Base-by-base conservation (phyloP, 2,888 invertebrate species). In the Oscheius myriophilus region DNA sequence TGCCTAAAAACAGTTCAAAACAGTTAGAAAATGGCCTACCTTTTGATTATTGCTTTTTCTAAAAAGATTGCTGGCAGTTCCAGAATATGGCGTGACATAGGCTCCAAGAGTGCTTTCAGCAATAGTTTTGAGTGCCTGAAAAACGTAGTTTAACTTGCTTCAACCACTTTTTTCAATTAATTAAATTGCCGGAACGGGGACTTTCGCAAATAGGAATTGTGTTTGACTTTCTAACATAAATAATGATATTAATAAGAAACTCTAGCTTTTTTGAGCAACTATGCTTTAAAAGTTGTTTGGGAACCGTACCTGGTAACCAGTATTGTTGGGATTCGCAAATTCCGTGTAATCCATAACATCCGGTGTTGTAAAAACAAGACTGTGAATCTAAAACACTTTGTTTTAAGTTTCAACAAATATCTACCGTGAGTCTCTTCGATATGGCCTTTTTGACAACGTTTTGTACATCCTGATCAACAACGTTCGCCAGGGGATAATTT, bases 31-130 rank as follows among this genome's bases (percentile, higher is more conserved):
- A 49, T 12, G 39, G 3, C 55, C 33, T 25, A 65, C 65, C n/a
- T 54, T 1, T 16, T 7, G 42, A 18, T 23, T 39, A 23, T 54
- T 51, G 21, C 16, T 25, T 2, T 11, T 21, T 23, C 59, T 51
- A 16, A 52, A 45, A 7, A 12, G 4, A n/a, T 1, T 33, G 9
- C 39, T 18, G 25, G 23, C 12, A 4, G 42, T 26, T 39, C 42
- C 59, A 11, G 9, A n/a, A 41, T 51, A 51, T 16, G 67, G 67
- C 4, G 67, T 67, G 2, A 42, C 16, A 41, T 49, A 67, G 7
- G 23, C 21, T n/a, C 67, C 67, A 26, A 67, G 52, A 14, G 67
- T 67, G 25, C 51, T 41, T 46, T 67, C 67, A 12, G 59, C 67
- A 11, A 67, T 16, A 26, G n/a, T 49, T n/a, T 43, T 26, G 6